A percentile compares a stretch with the other conserved stretches of the same genome.
phyloP scores from a whole-genome alignment of 2,888 invertebrate species.

The Caenorhabditis sp. region DNA sequence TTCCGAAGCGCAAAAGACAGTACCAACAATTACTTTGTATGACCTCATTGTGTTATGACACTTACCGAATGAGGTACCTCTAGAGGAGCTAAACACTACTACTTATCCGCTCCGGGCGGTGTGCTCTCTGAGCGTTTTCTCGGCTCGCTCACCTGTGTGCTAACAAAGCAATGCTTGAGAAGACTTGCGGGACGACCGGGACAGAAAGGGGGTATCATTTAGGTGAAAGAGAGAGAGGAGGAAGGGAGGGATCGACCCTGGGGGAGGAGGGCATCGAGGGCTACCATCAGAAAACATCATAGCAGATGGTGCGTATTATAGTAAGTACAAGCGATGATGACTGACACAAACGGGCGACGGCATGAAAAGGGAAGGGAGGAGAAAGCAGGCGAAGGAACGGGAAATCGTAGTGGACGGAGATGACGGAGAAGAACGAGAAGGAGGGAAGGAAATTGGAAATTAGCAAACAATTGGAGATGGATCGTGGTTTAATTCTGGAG shows the following conservation, averaged over 20 bases:
- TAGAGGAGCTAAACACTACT: neutral
- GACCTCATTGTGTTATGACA: conserved; percentile 33
- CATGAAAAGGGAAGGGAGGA: conserved; percentile 46
- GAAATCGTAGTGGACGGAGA: conserved; percentile 47
- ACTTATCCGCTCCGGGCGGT: conserved; percentile 8
- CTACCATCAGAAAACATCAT: conserved; percentile 50
- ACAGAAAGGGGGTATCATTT: conserved; percentile 32
- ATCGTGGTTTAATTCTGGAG: conserved; percentile 24
- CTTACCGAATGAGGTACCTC: neutral
- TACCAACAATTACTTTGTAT: conserved; percentile 19
- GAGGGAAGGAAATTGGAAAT: conserved; percentile 46
- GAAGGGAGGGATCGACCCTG: conserved; percentile 20
- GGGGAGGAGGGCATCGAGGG: conserved; percentile 24
- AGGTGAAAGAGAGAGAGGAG: conserved; percentile 20
- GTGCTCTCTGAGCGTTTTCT: conserved; percentile 46
- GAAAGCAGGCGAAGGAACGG: conserved; percentile 51
- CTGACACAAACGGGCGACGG: conserved; percentile 53
- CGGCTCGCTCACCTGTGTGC: conserved; percentile 52
- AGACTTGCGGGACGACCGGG: conserved; percentile 19
- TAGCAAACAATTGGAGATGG: conserved; percentile 52
- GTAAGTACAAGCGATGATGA: conserved; percentile 57
- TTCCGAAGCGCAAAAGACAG: neutral
- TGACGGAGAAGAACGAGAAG: conserved; percentile 36
- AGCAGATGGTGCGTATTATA: conserved; percentile 57
- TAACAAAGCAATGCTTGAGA: conserved; percentile 55